These are phyloP conservation scores for Drosophila anomalipes DNA, from an alignment of 2,888 invertebrate species.

Conservation along the genomic window DNA sequence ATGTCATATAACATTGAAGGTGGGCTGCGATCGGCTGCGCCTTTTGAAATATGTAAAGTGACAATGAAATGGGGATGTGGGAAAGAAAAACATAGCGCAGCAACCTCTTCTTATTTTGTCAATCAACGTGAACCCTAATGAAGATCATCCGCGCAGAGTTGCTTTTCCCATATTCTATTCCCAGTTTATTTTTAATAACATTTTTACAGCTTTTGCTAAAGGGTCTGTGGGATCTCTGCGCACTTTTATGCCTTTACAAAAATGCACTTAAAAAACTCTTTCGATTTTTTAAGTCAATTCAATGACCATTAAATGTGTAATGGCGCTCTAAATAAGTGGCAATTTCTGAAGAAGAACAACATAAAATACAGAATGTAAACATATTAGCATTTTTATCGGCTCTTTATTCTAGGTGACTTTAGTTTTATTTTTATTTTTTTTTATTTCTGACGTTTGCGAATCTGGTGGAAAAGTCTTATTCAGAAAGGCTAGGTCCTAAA, in stretches of 20 bases:
- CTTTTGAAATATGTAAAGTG: slow-evolving; percentile 36
- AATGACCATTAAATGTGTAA: slow-evolving; percentile 20
- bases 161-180: not conserved
- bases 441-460: not conserved
- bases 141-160: slow-evolving; percentile 5
- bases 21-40: slow-evolving; percentile 1
- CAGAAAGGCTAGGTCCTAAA: not conserved
- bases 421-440: not conserved
- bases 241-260: slow-evolving; percentile 6
- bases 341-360: slow-evolving; percentile 13
- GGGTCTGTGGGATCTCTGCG: slow-evolving; percentile 2
- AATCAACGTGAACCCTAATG: slow-evolving; percentile 19
- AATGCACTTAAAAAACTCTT: slow-evolving; percentile 13
- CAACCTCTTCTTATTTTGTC: not conserved
- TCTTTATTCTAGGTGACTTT: not conserved
- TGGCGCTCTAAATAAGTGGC: slow-evolving; percentile 7
- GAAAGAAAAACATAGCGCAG: slow-evolving; percentile 7
- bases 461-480: not conserved
- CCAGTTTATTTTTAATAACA: slow-evolving; percentile 2
- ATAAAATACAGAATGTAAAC: slow-evolving; percentile 26
- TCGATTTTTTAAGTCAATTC: slow-evolving; percentile 19
- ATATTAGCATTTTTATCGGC: slow-evolving; percentile 20
- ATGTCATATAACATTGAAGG: slow-evolving; percentile 52
- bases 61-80: slow-evolving; percentile 43
- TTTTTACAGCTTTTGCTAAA: slow-evolving; percentile 30